These are phyloP conservation scores for Torymus tubicola DNA, from an alignment of 2,888 invertebrate species.

Conservation along the genomic window DNA sequence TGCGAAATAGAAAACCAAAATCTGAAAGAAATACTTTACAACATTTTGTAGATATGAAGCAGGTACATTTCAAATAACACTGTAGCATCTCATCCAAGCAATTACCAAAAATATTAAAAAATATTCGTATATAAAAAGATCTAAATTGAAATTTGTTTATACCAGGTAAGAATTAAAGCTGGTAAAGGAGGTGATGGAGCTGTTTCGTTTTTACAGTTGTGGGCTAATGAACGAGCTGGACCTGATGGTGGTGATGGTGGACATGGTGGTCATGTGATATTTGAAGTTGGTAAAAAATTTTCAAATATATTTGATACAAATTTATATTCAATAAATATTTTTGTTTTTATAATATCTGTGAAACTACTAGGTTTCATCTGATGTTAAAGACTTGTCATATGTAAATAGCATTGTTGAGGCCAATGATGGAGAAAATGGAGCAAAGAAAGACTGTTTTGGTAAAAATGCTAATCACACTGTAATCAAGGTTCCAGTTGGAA, in stretches of 20 bases:
- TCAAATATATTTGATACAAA: constrained; percentile 13
- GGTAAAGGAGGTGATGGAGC: constrained; percentile 97
- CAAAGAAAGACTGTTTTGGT: constrained; percentile 87
- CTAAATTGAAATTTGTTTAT: not conserved
- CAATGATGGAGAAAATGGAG: constrained; percentile 85
- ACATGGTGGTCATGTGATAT: constrained; percentile 94
- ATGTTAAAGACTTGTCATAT: constrained; percentile 85
- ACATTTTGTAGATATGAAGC: constrained; percentile 70
- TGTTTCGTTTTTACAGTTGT: constrained; percentile 89
- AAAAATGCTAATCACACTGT: constrained; percentile 86
- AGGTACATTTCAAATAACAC: constrained; percentile 60
- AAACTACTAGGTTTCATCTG: constrained; percentile 79
- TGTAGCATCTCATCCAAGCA: constrained; percentile 23
- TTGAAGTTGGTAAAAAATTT: constrained; percentile 78
- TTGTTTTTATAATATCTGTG: constrained; percentile 17
- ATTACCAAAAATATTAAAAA: not conserved
- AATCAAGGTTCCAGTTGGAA: constrained; percentile 89
- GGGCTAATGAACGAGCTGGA: constrained; percentile 92
- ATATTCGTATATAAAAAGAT: too few species aligned
- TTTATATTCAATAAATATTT: constrained; percentile 7
- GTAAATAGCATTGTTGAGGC: constrained; percentile 81
- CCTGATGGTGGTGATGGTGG: constrained; percentile 99
- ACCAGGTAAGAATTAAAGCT: constrained; percentile 82
- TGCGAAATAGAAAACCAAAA: constrained; percentile 69
- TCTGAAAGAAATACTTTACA: constrained; percentile 61